These are phyloP conservation scores for Magallana angulata DNA, from an alignment of 1,140 invertebrate species.

Conservation along the genomic window DNA sequence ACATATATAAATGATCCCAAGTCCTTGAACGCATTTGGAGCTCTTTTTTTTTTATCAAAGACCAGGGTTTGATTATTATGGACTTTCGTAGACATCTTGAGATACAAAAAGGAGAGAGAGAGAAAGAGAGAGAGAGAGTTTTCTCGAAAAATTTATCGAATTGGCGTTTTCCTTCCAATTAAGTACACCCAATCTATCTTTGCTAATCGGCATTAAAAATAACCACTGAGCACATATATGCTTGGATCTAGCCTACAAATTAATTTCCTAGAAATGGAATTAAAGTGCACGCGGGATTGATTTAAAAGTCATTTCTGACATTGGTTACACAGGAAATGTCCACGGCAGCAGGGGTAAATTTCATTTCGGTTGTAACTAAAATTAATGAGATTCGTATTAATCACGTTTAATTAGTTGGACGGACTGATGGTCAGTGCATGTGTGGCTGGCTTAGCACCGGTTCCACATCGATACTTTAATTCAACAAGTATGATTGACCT, in stretches of 20 bases:
- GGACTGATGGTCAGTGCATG: conserved; percentile 15
- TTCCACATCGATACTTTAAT: conserved; percentile 29
- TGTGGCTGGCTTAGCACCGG: background rate
- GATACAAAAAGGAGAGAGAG: too few relatives aligned
- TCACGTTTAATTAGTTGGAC: conserved; percentile 22
- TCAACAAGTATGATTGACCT: conserved; percentile 18
- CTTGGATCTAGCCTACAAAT: conserved; percentile 27
- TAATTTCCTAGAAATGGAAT: conserved; percentile 38
- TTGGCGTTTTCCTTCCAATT: background rate
- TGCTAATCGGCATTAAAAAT: conserved; percentile 27
- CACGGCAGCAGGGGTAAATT: conserved; percentile 14
- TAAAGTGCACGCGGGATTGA: conserved; percentile 35
- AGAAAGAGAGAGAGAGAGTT: background rate
- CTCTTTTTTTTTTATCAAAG: too few relatives aligned
- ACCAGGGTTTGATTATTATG: too few relatives aligned
- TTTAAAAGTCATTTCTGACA: conserved; percentile 38
- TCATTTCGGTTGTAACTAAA: conserved; percentile 38
- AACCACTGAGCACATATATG: conserved; percentile 11
- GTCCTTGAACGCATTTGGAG: too few relatives aligned
- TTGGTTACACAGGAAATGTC: conserved; percentile 28
- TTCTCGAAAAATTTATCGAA: background rate
- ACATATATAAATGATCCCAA: too few relatives aligned
- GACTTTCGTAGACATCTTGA: too few relatives aligned
- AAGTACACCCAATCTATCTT: conserved; percentile 9
- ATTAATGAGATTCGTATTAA: conserved; percentile 36